phyloP scores from a whole-genome alignment of 2,888 invertebrate species.

The Drosophila prolongata region DNA sequence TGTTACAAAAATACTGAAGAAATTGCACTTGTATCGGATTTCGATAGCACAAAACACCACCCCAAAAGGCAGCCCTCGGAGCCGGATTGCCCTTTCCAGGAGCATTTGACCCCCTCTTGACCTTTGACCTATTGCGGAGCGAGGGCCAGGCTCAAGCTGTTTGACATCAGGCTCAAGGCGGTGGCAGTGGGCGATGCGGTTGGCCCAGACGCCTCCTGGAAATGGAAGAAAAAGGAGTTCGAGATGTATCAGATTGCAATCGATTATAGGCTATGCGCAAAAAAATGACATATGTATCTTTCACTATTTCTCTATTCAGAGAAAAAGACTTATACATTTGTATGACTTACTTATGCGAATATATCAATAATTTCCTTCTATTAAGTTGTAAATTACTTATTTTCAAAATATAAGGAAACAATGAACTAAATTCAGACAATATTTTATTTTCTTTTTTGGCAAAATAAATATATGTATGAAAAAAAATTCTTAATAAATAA shows the following conservation, averaged over 20 bases:
- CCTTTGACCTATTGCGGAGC: slow-evolving; percentile 71
- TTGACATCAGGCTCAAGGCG: slow-evolving; percentile 79
- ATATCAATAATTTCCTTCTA: too few relatives aligned
- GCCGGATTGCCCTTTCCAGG: not conserved
- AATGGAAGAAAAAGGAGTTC: slow-evolving; percentile 12
- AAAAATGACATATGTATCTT: too few relatives aligned
- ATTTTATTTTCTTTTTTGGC: too few relatives aligned
- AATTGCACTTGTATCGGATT: slow-evolving; percentile 67
- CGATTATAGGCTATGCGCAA: not conserved
- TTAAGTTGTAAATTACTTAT: too few relatives aligned
- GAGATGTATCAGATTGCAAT: not conserved
- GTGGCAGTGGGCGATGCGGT: slow-evolving; percentile 57
- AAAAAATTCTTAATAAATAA: not conserved
- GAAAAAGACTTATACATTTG: too few relatives aligned
- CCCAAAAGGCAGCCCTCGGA: slow-evolving; percentile 29
- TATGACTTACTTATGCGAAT: too few relatives aligned
- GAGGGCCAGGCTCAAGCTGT: slow-evolving; percentile 81
- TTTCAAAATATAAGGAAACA: too few relatives aligned
- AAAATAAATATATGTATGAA: too few relatives aligned
- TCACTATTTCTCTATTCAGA: too few relatives aligned
- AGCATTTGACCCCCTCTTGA: not conserved
- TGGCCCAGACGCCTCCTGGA: slow-evolving; percentile 59
- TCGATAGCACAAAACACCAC: slow-evolving; percentile 43
- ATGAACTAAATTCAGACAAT: too few relatives aligned
- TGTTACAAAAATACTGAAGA: slow-evolving; percentile 78